These are phyloP conservation scores for Silurus aristotelis DNA, from an alignment of 2,797 vertebrate species.

Conservation along the genomic window DNA sequence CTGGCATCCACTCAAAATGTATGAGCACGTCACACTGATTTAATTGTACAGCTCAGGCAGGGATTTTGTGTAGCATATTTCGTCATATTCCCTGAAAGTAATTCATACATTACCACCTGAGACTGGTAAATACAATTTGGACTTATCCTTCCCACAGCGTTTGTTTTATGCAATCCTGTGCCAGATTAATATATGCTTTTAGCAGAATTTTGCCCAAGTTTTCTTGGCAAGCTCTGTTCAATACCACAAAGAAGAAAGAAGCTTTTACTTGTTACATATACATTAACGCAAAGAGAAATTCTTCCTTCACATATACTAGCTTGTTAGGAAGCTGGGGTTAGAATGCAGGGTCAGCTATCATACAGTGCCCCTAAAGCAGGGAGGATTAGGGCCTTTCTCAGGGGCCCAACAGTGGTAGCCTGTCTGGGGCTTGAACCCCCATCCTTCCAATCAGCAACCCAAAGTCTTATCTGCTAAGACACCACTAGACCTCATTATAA, in stretches of 20 bases:
- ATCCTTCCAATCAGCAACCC: no score
- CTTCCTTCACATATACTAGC: no score
- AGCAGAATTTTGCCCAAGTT: neutral
- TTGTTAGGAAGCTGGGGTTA: no score
- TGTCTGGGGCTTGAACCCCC: no score
- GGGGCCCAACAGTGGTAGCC: no score
- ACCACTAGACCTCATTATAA: neutral
- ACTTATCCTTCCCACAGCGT: neutral
- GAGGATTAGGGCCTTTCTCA: no score
- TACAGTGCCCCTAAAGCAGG: no score
- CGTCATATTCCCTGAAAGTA: neutral
- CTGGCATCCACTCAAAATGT: slow-evolving; percentile 12
- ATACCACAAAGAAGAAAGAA: no score
- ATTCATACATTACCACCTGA: neutral
- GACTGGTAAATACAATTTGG: slow-evolving; percentile 5
- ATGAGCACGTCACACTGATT: slow-evolving; percentile 5
- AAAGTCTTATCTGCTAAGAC: no score
- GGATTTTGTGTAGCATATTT: neutral
- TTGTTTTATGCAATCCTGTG: neutral
- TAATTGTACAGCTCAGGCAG: neutral
- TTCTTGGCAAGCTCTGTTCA: neutral
- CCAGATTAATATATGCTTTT: neutral
- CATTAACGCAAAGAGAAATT: no score
- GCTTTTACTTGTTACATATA: no score
- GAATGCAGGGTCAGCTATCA: no score